Conservation (phyloP, 1,140 invertebrate genomes). For the Bombus sibiricus region DNA sequence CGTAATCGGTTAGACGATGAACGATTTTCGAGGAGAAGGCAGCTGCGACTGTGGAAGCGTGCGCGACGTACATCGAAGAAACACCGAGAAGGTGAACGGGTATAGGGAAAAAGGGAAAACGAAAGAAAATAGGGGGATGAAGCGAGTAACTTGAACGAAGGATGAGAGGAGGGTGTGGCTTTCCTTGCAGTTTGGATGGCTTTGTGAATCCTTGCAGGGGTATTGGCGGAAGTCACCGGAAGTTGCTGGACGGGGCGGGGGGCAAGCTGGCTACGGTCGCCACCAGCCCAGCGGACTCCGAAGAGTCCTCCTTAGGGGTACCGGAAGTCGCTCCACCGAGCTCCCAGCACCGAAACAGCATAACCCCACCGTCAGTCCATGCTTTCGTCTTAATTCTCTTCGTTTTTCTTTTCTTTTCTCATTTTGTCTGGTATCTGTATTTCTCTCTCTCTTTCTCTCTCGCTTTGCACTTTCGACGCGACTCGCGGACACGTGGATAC, state of each 20-base stretch:
- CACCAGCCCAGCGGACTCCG: constrained; percentile 81
- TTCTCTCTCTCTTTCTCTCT: not conserved
- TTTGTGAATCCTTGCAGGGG: constrained; percentile 81
- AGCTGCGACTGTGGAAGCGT: not conserved
- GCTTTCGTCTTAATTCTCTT: constrained; percentile 70
- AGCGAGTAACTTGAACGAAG: not conserved
- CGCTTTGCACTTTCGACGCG: not conserved
- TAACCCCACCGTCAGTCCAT: constrained; percentile 82
- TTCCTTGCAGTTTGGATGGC: constrained; percentile 76
- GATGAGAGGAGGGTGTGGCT: constrained; percentile 36
- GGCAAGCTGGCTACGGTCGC: constrained; percentile 83
- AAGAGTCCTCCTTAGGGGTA: constrained; percentile 77
- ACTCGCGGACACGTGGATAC: not conserved
- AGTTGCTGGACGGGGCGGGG: constrained; percentile 83
- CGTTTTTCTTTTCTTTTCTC: not conserved
- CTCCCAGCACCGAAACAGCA: constrained; percentile 81
- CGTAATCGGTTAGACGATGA: too few relatives aligned
- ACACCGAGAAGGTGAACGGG: not conserved
- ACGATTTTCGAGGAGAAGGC: not conserved
- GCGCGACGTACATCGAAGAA: not conserved
- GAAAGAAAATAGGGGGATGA: not conserved
- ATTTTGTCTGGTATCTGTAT: not conserved
- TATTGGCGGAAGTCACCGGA: constrained; percentile 83
- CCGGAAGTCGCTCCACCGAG: constrained; percentile 76
- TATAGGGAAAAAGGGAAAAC: not conserved